Evolutionary conservation across 2,888 invertebrate genomes (phyloP).

Genomic region (Rhorus exstirpatorius): DNA sequence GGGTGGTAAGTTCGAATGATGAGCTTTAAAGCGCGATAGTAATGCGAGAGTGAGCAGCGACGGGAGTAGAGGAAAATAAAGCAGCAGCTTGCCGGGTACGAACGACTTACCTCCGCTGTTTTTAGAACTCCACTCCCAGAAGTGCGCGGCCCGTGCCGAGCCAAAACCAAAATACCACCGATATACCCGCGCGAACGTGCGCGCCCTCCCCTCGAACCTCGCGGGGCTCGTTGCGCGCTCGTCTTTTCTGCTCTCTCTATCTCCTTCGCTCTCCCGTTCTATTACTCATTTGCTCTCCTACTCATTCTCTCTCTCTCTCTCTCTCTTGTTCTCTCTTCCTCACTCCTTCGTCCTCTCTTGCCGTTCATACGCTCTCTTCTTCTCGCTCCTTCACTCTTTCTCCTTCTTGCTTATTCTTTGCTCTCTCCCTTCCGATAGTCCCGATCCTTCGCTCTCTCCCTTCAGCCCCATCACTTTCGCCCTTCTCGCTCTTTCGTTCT

Average conservation of each 20-base stretch:
- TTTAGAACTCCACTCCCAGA: conserved; percentile 86
- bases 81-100: conserved; percentile 77
- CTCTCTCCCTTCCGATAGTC: too few relatives aligned
- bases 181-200: conserved; percentile 76
- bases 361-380: background rate
- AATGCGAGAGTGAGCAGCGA: conserved; percentile 60
- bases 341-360: background rate
- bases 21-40: conserved; percentile 53
- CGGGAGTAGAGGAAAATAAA: conserved; percentile 50
- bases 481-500: background rate
- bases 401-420: too few relatives aligned
- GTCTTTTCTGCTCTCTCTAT: conserved; percentile 54
- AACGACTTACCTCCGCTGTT: conserved; percentile 86
- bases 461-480: too few relatives aligned
- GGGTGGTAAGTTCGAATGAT: conserved; percentile 49
- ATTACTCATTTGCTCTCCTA: conserved; percentile 6
- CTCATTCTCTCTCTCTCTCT: conserved; percentile 15
- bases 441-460: too few relatives aligned
- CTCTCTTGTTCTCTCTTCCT: background rate
- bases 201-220: conserved; percentile 66
- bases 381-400: too few relatives aligned
- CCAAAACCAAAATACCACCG: conserved; percentile 86
- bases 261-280: conserved; percentile 23
- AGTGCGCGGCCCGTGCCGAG: conserved; percentile 85
- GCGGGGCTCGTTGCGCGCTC: conserved; percentile 53